Conservation (phyloP, 2,888 invertebrate species). For the Eretmocerus hayati region DNA sequence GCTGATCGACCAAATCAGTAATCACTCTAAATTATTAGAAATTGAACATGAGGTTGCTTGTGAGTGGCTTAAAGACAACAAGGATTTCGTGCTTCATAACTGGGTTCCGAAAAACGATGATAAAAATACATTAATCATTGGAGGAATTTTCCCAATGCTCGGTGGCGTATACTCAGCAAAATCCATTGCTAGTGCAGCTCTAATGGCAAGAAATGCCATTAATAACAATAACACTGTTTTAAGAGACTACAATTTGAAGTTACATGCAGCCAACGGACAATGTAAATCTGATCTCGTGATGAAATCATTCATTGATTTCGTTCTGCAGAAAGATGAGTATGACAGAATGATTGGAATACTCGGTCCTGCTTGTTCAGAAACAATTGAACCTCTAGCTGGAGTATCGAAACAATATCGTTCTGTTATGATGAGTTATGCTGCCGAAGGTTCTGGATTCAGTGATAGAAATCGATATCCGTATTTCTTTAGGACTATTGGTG, state of each 20-base stretch:
- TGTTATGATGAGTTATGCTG: conserved; percentile 70
- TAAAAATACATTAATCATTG: conserved; percentile 52
- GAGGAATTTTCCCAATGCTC: conserved; percentile 65
- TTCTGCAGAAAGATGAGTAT: conserved; percentile 51
- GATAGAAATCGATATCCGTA: conserved; percentile 66
- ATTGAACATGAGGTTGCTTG: conserved; percentile 55
- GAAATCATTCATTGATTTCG: conserved; percentile 67
- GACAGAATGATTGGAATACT: conserved; percentile 62
- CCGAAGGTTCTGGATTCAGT: conserved; percentile 66
- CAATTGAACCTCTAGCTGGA: conserved; percentile 71
- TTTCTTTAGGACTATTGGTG: conserved; percentile 74
- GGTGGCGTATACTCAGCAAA: conserved; percentile 55
- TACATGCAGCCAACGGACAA: conserved; percentile 58
- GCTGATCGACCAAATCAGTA: conserved; percentile 11
- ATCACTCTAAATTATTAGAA: conserved; percentile 11
- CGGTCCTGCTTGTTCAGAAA: conserved; percentile 76
- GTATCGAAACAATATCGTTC: conserved; percentile 67
- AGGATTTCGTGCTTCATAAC: conserved; percentile 42
- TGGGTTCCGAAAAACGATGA: conserved; percentile 47
- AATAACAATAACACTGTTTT: conserved; percentile 56
- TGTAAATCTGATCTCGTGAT: conserved; percentile 68
- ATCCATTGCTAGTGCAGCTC: conserved; percentile 56
- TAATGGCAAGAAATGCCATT: conserved; percentile 58
- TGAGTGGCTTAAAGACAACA: conserved; percentile 55
- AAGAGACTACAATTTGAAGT: conserved; percentile 54